phyloP scores from a whole-genome alignment of 1,140 invertebrate species.

The Frieseomelitta varia region DNA sequence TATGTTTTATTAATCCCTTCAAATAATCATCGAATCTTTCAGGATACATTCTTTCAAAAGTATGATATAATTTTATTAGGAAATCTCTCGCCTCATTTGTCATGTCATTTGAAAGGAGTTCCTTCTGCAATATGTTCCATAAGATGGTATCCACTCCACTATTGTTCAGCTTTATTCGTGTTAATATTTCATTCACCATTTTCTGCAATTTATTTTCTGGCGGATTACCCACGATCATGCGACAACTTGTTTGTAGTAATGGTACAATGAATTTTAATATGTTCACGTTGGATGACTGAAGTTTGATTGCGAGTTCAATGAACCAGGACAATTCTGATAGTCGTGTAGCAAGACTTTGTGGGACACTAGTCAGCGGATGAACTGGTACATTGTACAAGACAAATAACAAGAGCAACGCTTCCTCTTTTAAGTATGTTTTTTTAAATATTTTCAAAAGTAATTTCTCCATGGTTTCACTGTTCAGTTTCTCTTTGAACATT shows the following conservation, averaged over 20 bases:
- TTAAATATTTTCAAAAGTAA: slow-evolving; percentile 85
- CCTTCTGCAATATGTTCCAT: slow-evolving; percentile 54
- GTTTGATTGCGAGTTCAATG: slow-evolving; percentile 80
- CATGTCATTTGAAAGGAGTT: slow-evolving; percentile 61
- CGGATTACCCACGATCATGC: slow-evolving; percentile 51
- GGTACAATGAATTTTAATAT: slow-evolving; percentile 82
- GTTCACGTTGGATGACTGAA: slow-evolving; percentile 81
- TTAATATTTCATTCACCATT: slow-evolving; percentile 81
- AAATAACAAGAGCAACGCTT: slow-evolving; percentile 84
- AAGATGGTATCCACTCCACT: slow-evolving; percentile 77
- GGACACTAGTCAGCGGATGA: slow-evolving; percentile 79
- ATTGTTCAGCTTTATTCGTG: slow-evolving; percentile 81
- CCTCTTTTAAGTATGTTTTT: slow-evolving; percentile 81
- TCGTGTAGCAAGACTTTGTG: slow-evolving; percentile 81
- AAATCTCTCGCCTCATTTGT: slow-evolving; percentile 62
- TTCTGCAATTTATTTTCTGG: slow-evolving; percentile 52
- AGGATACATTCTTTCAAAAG: slow-evolving; percentile 86
- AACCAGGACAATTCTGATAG: slow-evolving; percentile 82
- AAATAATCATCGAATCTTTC: slow-evolving; percentile 84
- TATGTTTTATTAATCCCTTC: slow-evolving; percentile 69
- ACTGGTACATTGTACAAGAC: slow-evolving; percentile 85
- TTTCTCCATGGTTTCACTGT: slow-evolving; percentile 84
- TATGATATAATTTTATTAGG: slow-evolving; percentile 77
- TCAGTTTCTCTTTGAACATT: slow-evolving; percentile 85
- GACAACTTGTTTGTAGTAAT: slow-evolving; percentile 79